phyloP scores from a whole-genome alignment of 2,797 vertebrate genomes.

The Monodelphis domestica region DNA sequence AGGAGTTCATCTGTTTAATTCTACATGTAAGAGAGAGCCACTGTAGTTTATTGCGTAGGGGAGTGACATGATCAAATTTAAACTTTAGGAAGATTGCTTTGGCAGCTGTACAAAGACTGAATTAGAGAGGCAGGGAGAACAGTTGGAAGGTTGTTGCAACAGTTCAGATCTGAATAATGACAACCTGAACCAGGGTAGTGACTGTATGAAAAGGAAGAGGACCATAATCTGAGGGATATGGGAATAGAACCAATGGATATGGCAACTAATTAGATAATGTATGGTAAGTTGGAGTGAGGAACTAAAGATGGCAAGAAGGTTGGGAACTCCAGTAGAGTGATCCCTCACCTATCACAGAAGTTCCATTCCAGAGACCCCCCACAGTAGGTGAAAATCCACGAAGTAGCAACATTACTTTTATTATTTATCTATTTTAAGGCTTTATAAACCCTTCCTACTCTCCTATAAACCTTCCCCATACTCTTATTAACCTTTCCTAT shows the following conservation, averaged over 20 bases:
- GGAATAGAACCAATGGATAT: neutral
- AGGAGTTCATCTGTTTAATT: neutral
- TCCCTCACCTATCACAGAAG: too few relatives aligned
- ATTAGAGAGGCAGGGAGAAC: neutral
- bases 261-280: neutral
- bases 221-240: neutral
- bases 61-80: neutral
- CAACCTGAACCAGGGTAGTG: neutral
- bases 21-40: neutral
- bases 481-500: too few relatives aligned
- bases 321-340: neutral
- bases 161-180: neutral
- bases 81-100: neutral
- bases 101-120: neutral
- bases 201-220: neutral
- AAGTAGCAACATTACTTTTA: too few relatives aligned
- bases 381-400: too few relatives aligned
- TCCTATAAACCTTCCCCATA: too few relatives aligned
- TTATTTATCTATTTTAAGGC: too few relatives aligned
- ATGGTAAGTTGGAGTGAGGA: neutral
- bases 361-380: too few relatives aligned
- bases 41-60: neutral
- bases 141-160: neutral
- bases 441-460: too few relatives aligned
- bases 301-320: neutral